Base-by-base conservation (phyloP, 2,113 vertebrate species). In the Pelecanoides urinatrix region DNA sequence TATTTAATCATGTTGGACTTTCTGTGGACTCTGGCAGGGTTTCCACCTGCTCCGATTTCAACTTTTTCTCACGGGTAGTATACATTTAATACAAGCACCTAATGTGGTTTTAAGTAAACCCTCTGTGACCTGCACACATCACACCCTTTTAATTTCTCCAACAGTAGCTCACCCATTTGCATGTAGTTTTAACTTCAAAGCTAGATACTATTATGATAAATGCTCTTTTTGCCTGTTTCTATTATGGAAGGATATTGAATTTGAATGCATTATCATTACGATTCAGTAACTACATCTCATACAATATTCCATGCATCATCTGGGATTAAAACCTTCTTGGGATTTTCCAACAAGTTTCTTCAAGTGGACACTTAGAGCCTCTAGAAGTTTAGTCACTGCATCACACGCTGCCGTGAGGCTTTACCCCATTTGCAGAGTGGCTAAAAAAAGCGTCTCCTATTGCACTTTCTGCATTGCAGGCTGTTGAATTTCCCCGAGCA, bases 351-450 rank as follows among this genome's bases (percentile, higher is more conserved):
- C 26, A 72, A 44, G 44, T 80, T 50, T 75, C 50, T 78, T 42
- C 34, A 63, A 44, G 49, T 7, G 50, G 67, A 47, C 27, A 22
- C 27, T 47, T 29, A 6, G 42, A 90, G 42, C 21, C 50, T 29
- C 26, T 29, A 7, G 15, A 58, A 59, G 34, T 21, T 52, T 7
- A 36, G 63, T 18, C 26, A 15, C 56, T 14, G 75, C 10, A 16
- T 13, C 42, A 16, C 55, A 18, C 0, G 7, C 49, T 58, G 45
- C 45, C 38, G 6, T 1, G 21, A 47, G 0, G 8, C 38, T 38
- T 16, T 7, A 65, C 13, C n/a, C 42, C 15, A 16, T 17, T 11
- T 29, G 11, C 63, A 27, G 25, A 34, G 25, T 0, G 7, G 34
- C 47, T 38, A 34, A 8, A 49, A 52, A 16, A 10, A 4, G 11